Conservation (phyloP, 2,113 vertebrate genomes). For the Varanus komodoensis region DNA sequence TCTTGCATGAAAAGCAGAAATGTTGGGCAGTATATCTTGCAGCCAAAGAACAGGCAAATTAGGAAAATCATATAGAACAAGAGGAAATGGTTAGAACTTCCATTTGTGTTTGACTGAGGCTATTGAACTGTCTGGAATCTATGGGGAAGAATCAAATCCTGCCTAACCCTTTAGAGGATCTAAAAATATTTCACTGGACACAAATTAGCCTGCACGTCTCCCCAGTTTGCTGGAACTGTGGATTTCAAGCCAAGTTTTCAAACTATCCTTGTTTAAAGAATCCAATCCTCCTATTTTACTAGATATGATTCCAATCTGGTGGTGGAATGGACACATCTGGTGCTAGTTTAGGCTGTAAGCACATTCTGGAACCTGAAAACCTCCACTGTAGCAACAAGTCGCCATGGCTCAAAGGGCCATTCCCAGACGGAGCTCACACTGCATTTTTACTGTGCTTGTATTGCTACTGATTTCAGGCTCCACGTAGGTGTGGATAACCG, state of each 20-base stretch:
- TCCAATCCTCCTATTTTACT: not conserved
- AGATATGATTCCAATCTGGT: not conserved
- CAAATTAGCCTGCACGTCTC: not conserved
- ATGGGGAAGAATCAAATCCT: not conserved
- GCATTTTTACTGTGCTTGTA: not conserved
- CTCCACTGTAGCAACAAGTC: not conserved
- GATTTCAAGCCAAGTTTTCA: not conserved
- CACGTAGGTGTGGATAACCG: not conserved
- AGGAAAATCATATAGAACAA: not conserved
- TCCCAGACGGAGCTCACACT: not conserved
- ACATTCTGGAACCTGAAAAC: not conserved
- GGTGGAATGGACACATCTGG: not conserved
- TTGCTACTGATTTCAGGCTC: not conserved
- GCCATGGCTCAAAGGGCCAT: not conserved
- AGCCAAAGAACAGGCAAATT: not conserved
- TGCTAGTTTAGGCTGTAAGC: not conserved
- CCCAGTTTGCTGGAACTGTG: not conserved
- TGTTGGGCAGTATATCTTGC: not conserved
- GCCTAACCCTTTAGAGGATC: not conserved
- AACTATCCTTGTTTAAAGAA: not conserved
- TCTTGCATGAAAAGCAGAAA: not conserved
- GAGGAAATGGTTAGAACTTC: not conserved
- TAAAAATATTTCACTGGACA: conserved; percentile 6
- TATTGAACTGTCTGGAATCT: not conserved
- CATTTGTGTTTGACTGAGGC: conserved; percentile 13